A percentile compares a stretch with the other conserved stretches of the same genome.
phyloP scores from a whole-genome alignment of 2,797 vertebrate genomes.

The Euthynnus affinis region DNA sequence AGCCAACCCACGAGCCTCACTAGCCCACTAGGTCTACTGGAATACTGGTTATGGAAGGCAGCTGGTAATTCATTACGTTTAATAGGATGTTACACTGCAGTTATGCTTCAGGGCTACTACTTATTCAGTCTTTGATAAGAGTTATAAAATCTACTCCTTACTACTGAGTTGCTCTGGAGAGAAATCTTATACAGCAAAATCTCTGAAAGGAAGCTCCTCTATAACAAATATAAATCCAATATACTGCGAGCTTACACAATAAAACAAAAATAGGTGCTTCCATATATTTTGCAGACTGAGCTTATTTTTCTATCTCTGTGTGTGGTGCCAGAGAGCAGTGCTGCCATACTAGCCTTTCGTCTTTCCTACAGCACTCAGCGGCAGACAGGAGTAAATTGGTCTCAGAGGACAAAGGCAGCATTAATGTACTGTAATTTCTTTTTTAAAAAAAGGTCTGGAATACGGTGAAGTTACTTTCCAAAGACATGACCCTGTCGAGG shows the following conservation, averaged over 20 bases:
- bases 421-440: slow-evolving; percentile 52
- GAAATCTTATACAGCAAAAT: slow-evolving; percentile 41
- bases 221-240: slow-evolving; percentile 57
- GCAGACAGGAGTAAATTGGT: slow-evolving; percentile 60
- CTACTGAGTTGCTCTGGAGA: slow-evolving; percentile 44
- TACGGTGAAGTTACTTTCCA: slow-evolving; percentile 45
- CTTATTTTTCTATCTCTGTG: slow-evolving; percentile 40
- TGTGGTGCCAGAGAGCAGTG: slow-evolving; percentile 25
- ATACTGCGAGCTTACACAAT: slow-evolving; percentile 42
- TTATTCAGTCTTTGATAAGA: slow-evolving; percentile 69
- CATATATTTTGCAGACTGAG: slow-evolving; percentile 49
- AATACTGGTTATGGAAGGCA: slow-evolving; percentile 57
- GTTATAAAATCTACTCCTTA: slow-evolving; percentile 59
- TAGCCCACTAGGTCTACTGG: slow-evolving; percentile 44
- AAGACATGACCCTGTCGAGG: slow-evolving; percentile 38
- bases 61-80: slow-evolving; percentile 78
- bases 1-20: slow-evolving; percentile 52
- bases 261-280: slow-evolving; percentile 46
- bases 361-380: slow-evolving; percentile 37
- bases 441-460: slow-evolving; percentile 14
- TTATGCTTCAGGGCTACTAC: slow-evolving; percentile 56
- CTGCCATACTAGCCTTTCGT: slow-evolving; percentile 19
- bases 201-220: slow-evolving; percentile 31
- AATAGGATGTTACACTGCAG: slow-evolving; percentile 70
- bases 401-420: slow-evolving; percentile 49